Base-by-base conservation (phyloP, 1,140 invertebrate species). In the Aphaenogaster floridana region DNA sequence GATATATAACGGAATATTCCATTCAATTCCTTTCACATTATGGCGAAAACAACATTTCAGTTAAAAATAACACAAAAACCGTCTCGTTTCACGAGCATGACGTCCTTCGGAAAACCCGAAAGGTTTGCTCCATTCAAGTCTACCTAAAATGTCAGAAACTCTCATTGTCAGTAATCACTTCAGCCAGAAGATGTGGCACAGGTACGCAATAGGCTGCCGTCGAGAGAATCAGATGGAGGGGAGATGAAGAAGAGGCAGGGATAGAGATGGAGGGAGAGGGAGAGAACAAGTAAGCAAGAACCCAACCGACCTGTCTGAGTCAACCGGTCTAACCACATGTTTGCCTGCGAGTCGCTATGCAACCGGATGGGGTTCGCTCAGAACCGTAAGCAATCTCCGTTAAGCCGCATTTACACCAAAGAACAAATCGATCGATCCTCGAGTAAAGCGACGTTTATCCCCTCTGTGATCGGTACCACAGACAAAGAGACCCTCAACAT, bases 291-390 rank as follows among this genome's bases (percentile, higher is more conserved):
- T 63, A 57, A 63, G 54, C 34, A 64, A 80, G 89, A 92, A 88
- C 76, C 88, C 64, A 92, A 88, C 87, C 91, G 87, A 92, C 87
- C 89, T 88, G 91, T 89, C 90, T 78, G 89, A 91, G 88, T 89
- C 91, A 92, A 94, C 93, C 93, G 93, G 93, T 94, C 88, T 92
- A 88, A 94, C 93, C 93, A 88, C 93, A 94, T 94, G 93, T 91
- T 93, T 93, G 89, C 87, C 85, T 77, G 87, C 66, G 74, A 90
- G 88, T 90, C 89, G 78, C 85, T 88, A 90, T 92, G 86, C 87
- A 91, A 90, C 88, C 87, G 88, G 92, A 92, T 89, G 86, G 69
- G 86, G 86, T 87, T 90, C 89, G 79, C 91, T 86, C 91, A 78
- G 90, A 91, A 91, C 90, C 91, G 91, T 92, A 92, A 92, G 88